phyloP scores from a whole-genome alignment of 2,113 vertebrate species.

The Anoplopoma fimbria region DNA sequence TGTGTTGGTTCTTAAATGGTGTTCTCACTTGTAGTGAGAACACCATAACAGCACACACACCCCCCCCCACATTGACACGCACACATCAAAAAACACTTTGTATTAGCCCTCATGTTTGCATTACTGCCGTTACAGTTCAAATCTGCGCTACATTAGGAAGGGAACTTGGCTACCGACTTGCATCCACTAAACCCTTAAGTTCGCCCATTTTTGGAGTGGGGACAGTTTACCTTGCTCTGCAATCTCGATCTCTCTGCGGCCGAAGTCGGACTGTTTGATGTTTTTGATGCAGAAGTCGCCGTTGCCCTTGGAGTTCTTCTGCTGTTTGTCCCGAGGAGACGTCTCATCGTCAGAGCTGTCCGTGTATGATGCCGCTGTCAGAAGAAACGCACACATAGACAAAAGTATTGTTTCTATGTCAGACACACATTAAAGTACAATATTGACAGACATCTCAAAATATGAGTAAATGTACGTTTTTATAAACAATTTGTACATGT shows the following conservation, averaged over 20 bases:
- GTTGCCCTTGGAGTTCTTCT: conserved; percentile 96
- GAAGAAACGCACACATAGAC: not conserved
- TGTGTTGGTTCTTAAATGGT: not conserved
- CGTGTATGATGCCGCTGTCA: conserved; percentile 95
- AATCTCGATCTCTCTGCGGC: conserved; percentile 97
- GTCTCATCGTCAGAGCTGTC: conserved; percentile 99
- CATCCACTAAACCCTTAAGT: not conserved
- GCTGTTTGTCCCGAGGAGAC: conserved; percentile 97
- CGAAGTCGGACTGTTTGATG: conserved; percentile 98
- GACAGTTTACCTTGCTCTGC: conserved; percentile 90
- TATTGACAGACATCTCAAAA: too few species aligned
- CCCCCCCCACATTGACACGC: not conserved
- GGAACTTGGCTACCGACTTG: not conserved
- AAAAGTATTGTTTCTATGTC: not conserved
- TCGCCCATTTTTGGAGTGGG: not conserved
- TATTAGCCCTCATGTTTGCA: not conserved
- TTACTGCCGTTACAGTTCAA: not conserved
- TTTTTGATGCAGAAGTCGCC: conserved; percentile 99
- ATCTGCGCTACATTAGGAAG: not conserved
- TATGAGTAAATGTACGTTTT: not conserved
- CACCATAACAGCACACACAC: too few species aligned
- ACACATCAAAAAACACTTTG: not conserved
- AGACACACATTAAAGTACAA: not conserved
- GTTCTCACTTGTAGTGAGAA: not conserved
- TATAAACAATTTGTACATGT: not conserved